Conservation (phyloP, 2,113 vertebrate species). For the Prolemur simus region DNA sequence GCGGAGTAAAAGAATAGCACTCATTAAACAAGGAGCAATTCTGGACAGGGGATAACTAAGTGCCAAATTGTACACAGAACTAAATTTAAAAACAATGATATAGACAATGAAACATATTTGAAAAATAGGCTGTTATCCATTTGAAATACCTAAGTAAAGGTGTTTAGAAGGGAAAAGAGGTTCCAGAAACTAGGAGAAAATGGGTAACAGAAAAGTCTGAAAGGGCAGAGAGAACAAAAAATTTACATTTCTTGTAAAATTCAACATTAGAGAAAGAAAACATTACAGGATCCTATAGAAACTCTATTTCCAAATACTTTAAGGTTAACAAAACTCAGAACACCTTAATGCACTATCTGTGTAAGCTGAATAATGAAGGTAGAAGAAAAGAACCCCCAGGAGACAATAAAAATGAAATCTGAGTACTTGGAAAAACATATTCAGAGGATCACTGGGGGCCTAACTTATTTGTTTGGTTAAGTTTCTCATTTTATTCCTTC, state of each 20-base stretch:
- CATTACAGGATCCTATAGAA: not conserved
- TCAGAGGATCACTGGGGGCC: not conserved
- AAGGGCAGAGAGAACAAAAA: not conserved
- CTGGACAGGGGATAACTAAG: not conserved
- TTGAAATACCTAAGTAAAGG: not conserved
- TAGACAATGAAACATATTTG: not conserved
- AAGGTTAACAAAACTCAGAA: conserved; percentile 33
- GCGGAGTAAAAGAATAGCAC: not conserved
- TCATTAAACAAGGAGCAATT: not conserved
- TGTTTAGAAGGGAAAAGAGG: not conserved
- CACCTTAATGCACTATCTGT: not conserved
- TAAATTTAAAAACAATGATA: conserved; percentile 2
- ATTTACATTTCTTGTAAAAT: not conserved
- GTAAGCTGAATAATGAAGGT: conserved; percentile 2
- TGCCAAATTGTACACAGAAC: not conserved
- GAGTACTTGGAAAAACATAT: conserved; percentile 23
- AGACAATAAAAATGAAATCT: conserved; percentile 52
- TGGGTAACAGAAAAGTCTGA: not conserved
- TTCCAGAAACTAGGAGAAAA: not conserved
- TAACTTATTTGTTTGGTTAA: conserved; percentile 44
- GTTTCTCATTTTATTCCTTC: conserved; percentile 41
- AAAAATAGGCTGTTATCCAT: not conserved
- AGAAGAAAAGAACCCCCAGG: conserved; percentile 42
- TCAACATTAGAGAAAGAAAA: conserved; percentile 37
- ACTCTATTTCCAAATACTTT: conserved; percentile 45